Evolutionary conservation across 2,888 invertebrate species (phyloP), one percentile per base, ranked within the genome.

Genomic region (Adelphocoris suturalis): DNA sequence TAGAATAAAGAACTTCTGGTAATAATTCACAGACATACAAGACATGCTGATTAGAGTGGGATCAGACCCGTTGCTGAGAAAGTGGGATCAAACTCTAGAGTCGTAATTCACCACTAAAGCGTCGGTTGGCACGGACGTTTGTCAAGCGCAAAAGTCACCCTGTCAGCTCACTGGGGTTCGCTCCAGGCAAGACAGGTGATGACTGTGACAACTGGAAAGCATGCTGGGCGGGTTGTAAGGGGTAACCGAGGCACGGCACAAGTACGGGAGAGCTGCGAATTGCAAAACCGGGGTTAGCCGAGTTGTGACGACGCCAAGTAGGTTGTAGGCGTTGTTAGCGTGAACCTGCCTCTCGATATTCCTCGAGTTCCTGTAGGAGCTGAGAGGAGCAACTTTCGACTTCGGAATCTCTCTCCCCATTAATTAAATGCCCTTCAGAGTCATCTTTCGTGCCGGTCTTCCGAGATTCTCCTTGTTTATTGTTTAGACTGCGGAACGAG

Each of bases 261-360:
- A 76, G 7, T 13, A 14, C 28, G 27, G 76, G 19, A 27, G 75
- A 78, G 46, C 46, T 46, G 9, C 19, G 19, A 46, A 78, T 37
- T 37, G 28, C 4, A 14, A n/a, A 9, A 37, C 9, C 37, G 16
- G 47, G 47, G 0, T 19, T 16, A 37, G 28, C 27, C 5, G 27
- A 12, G 27, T 2, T 76, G 76, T 76, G 78, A 78, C 16, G 82
- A 48, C 52, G n/a, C 52, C 82, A 23, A 52, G 82, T 19, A 47
- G 82, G 47, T 52, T 82, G 52, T 82, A 82, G 82, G 27, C 47
- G 52, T 82, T 82, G 82, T 82, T 82, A 52, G 52, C 52, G 23
- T 23, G 23, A 37, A 7, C 7, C 82, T 23, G 82, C 37, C 7
- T 52, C 52, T 19, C 48, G 52, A 82, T 19, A 52, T 19, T 52